Evolutionary conservation across 2,888 invertebrate species (phyloP).

Genomic region (Cynaeus angustus): DNA sequence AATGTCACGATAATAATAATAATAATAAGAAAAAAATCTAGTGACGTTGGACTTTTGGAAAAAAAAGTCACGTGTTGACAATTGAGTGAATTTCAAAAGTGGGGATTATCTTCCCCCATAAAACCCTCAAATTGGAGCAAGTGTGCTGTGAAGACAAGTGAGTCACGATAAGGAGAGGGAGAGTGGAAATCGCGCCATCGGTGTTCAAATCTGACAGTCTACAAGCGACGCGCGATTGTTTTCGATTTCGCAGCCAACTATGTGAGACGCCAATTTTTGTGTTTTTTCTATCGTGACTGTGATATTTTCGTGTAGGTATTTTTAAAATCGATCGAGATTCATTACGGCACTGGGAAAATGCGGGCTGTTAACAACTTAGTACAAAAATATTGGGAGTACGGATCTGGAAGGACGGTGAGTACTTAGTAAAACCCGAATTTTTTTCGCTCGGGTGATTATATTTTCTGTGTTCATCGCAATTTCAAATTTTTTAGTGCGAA

Average conservation of each 20-base stretch:
- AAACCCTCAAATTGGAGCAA: slow-evolving; percentile 23
- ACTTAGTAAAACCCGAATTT: no score
- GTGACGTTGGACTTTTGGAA: neutral
- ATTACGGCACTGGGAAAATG: slow-evolving; percentile 26
- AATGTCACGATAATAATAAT: slow-evolving; percentile 17
- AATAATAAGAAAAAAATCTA: neutral
- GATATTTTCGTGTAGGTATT: slow-evolving; percentile 19
- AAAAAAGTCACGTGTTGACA: slow-evolving; percentile 13
- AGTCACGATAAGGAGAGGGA: slow-evolving; percentile 27
- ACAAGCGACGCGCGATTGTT: slow-evolving; percentile 48
- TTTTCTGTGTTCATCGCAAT: no score
- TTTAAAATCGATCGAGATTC: neutral
- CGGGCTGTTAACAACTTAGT: slow-evolving; percentile 53
- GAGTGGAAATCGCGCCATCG: slow-evolving; percentile 30
- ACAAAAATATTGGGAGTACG: slow-evolving; percentile 61
- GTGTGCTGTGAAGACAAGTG: slow-evolving; percentile 28
- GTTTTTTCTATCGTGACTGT: slow-evolving; percentile 43
- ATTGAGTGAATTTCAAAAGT: no score
- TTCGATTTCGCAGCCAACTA: slow-evolving; percentile 49
- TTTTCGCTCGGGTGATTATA: no score
- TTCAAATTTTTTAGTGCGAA: no score
- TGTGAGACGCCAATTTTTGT: slow-evolving; percentile 45
- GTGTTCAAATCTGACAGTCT: slow-evolving; percentile 18
- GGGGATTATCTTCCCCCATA: slow-evolving; percentile 24
- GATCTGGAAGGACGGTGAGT: slow-evolving; percentile 61